phyloP scores from a whole-genome alignment of 2,888 invertebrate genomes.

The Troglohyphantes excavatus region DNA sequence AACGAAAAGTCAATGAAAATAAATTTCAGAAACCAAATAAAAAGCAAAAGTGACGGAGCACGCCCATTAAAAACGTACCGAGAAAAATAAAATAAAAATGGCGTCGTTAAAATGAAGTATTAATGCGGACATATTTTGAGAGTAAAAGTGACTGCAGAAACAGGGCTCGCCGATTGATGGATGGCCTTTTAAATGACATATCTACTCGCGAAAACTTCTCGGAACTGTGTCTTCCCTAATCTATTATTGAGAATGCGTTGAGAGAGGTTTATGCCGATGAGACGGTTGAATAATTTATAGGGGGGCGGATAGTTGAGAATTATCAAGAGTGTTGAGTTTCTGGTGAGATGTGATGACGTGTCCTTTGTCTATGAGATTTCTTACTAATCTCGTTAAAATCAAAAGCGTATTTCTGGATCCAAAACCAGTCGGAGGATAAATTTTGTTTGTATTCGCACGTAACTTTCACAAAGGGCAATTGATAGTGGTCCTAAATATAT shows the following conservation, averaged over 20 bases:
- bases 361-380: too few relatives aligned
- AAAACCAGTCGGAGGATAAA: too few relatives aligned
- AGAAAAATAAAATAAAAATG: not conserved
- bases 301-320: not conserved
- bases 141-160: not conserved
- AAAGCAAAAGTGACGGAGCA: not conserved
- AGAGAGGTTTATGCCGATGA: not conserved
- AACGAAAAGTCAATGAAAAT: too few relatives aligned
- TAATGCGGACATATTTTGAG: constrained; percentile 2
- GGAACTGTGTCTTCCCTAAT: not conserved
- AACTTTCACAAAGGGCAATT: too few relatives aligned
- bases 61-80: not conserved
- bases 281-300: not conserved
- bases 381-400: too few relatives aligned
- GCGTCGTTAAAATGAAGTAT: constrained; percentile 1
- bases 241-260: not conserved
- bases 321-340: not conserved
- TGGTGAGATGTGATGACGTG: too few relatives aligned
- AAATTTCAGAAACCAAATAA: not conserved
- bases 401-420: too few relatives aligned
- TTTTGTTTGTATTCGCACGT: too few relatives aligned
- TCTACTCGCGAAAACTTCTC: not conserved
- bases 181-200: not conserved
- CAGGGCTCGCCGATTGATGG: not conserved
- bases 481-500: too few relatives aligned